Evolutionary conservation across 64 coral and sea anemone species (phyloP), one percentile per base, ranked within the genome.

Genomic region (Astreopora myriophthalma): DNA sequence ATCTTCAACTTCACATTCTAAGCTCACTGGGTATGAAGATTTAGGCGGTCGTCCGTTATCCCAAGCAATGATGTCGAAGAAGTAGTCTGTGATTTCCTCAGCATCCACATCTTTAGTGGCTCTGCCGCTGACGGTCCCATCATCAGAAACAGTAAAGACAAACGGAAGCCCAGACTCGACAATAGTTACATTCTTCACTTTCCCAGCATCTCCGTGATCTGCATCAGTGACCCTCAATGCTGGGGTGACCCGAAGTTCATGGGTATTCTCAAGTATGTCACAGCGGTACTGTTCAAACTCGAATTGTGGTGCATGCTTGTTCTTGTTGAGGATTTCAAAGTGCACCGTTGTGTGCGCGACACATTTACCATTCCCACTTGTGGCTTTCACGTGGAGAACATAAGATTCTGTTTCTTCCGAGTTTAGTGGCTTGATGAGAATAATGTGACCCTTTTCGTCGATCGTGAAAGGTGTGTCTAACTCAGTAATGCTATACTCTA

Each of bases 241-340:
- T 30, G 95, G 95, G 22, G 86, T 31, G 19, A 97, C 34, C 39
- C 84, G 87, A n/a, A 94, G 73, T 36, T 89, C 85, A 3, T 80
- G 80, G 8, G 87, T 94, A 48, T 97, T 97, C 76, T 97, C 95
- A 55, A 92, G 77, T 22, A 97, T 58, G 36, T 77, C 87, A 69
- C 95, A 97, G 35, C 71, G 86, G 57, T 97, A 97, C 9, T 86
- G 31, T 13, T 92, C 86, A 52, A 86, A 88, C 13, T 89, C 86
- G 73, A 96, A 93, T 11, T 88, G 48, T 14, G 95, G 95, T n/a
- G 44, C 67, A 60, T 96, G 95, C 31, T 88, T 96, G 80, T 97
- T 97, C 95, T 94, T 97, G 64, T 97, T 97, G 25, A 97, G 62
- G 19, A 97, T 77, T 22, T 78, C 73, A 81, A 97, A 97, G 7